A percentile compares a stretch with the other conserved stretches of the same genome.
Evolutionary conservation across 2,888 invertebrate species (phyloP).

Genomic region (Pristionchus japonicus): DNA sequence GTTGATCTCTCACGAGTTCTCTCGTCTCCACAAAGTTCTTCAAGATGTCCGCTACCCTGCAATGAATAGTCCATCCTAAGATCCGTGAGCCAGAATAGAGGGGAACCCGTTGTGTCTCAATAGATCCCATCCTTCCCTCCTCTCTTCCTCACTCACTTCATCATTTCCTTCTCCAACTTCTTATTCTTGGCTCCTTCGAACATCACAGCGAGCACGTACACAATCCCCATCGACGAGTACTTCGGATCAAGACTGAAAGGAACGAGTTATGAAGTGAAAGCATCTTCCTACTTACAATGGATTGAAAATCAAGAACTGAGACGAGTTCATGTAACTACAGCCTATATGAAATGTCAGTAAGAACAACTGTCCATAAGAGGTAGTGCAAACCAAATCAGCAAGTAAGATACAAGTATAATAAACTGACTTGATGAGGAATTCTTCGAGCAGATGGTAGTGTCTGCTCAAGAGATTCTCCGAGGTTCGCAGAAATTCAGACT

Average conservation of each 20-base stretch:
- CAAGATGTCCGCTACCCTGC: not conserved
- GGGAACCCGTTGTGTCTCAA: no score
- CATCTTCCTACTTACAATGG: not conserved
- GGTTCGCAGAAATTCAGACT: not conserved
- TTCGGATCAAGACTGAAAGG: not conserved
- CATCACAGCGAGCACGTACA: not conserved
- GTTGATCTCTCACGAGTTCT: slow-evolving; percentile 8
- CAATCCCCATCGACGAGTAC: not conserved
- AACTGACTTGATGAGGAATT: slow-evolving; percentile 16
- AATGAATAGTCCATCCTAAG: not conserved
- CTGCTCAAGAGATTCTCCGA: not conserved
- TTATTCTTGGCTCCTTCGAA: not conserved
- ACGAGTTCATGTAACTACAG: no score
- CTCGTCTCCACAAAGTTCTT: slow-evolving; percentile 3
- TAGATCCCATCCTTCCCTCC: no score
- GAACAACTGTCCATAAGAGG: no score
- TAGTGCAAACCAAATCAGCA: not conserved
- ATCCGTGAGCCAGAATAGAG: no score
- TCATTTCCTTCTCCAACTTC: slow-evolving; percentile 27
- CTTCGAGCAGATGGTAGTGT: not conserved
- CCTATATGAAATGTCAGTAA: no score
- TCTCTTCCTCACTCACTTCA: not conserved
- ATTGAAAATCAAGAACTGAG: no score
- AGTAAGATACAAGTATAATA: not conserved
- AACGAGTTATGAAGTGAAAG: no score